Conservation (phyloP, 2,113 vertebrate species). For the Leucosticte australis region DNA sequence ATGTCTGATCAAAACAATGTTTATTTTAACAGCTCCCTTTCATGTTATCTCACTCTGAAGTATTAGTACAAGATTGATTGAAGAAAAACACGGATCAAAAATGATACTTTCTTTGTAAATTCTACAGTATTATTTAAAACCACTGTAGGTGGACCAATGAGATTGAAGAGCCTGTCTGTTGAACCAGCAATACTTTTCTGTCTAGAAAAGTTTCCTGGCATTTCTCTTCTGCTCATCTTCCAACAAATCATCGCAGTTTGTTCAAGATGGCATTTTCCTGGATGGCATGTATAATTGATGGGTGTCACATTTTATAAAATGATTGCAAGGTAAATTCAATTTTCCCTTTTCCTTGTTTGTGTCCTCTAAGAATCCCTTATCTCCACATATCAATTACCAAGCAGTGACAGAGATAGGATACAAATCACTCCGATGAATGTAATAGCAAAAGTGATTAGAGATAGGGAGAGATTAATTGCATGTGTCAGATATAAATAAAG, state of each 20-base stretch:
- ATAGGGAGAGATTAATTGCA: slow-evolving; percentile 37
- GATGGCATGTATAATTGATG: slow-evolving; percentile 42
- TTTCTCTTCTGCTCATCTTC: slow-evolving; percentile 12
- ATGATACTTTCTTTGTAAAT: not conserved
- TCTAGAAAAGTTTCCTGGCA: slow-evolving; percentile 33
- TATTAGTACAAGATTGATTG: not conserved
- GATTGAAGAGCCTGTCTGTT: not conserved
- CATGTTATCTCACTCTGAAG: not conserved
- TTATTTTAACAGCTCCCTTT: not conserved
- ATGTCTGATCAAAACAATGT: not conserved
- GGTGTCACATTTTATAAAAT: slow-evolving; percentile 32
- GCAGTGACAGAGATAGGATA: slow-evolving; percentile 40
- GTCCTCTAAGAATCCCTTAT: slow-evolving; percentile 56
- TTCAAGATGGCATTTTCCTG: slow-evolving; percentile 51
- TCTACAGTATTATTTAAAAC: not conserved
- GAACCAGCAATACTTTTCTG: not conserved
- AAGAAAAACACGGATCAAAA: not conserved
- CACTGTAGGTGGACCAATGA: not conserved
- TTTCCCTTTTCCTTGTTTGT: slow-evolving; percentile 48
- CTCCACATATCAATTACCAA: slow-evolving; percentile 47
- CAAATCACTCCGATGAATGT: slow-evolving; percentile 19
- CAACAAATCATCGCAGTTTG: slow-evolving; percentile 24
- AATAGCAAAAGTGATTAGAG: slow-evolving; percentile 44
- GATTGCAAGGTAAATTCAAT: slow-evolving; percentile 59
- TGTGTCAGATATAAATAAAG: slow-evolving; percentile 53